phyloP scores from a whole-genome alignment of 2,797 vertebrate genomes.

The Catostomus latipinnis region DNA sequence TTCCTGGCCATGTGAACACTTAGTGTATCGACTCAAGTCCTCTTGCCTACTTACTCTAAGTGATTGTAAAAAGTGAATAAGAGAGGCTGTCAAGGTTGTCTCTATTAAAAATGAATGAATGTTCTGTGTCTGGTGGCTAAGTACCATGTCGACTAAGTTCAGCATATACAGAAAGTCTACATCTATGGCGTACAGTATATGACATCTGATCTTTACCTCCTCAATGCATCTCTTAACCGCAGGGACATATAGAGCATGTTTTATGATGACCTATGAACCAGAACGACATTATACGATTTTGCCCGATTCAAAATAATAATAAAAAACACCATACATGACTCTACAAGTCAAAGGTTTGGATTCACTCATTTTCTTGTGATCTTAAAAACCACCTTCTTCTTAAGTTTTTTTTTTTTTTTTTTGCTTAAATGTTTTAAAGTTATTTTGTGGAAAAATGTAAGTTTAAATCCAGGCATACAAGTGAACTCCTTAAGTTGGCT shows the following conservation, averaged over 20 bases:
- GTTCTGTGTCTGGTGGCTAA: conserved; percentile 12
- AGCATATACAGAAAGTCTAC: conserved; percentile 19
- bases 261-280: background rate
- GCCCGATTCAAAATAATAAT: background rate
- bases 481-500: too few species aligned
- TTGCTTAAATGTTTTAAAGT: too few species aligned
- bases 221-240: background rate
- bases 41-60: conserved; percentile 16
- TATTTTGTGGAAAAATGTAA: too few species aligned
- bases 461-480: too few species aligned
- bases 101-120: conserved; percentile 56
- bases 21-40: conserved; percentile 24
- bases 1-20: conserved; percentile 3
- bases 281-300: background rate
- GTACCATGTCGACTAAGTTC: conserved; percentile 16
- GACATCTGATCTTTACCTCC: conserved; percentile 39
- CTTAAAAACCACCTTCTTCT: too few species aligned
- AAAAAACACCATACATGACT: too few species aligned
- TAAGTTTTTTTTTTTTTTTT: too few species aligned
- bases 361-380: too few species aligned
- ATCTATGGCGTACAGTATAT: conserved; percentile 11
- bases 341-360: too few species aligned
- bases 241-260: background rate
- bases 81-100: conserved; percentile 37
- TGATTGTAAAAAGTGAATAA: conserved; percentile 44